Evolutionary conservation across 2,797 vertebrate species (phyloP).

Genomic region (Gambusia yucatana): DNA sequence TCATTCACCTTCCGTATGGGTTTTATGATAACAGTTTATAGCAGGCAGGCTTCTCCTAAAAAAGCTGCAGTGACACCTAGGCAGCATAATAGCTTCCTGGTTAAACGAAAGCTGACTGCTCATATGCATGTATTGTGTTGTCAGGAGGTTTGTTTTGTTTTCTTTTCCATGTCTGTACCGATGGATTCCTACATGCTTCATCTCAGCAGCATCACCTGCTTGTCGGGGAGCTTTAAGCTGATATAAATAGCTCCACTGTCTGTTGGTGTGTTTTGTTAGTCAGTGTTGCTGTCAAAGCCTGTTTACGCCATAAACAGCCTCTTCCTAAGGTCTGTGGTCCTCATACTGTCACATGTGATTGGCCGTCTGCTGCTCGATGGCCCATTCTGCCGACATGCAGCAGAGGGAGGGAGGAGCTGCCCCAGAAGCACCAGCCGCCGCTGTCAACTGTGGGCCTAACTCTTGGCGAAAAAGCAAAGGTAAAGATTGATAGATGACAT

Average conservation of each 20-base stretch:
- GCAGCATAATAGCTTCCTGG: conserved; percentile 41
- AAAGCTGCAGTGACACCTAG: conserved; percentile 39
- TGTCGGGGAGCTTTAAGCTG: conserved; percentile 41
- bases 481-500: conserved; percentile 81
- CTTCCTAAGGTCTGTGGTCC: conserved; percentile 71
- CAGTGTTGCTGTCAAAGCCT: conserved; percentile 78
- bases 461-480: conserved; percentile 59
- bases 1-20: conserved; percentile 70
- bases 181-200: conserved; percentile 55
- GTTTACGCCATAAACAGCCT: conserved; percentile 77
- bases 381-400: conserved; percentile 61
- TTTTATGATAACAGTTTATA: conserved; percentile 50
- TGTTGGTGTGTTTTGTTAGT: conserved; percentile 72
- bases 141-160: conserved; percentile 64
- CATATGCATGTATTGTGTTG: conserved; percentile 51
- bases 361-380: conserved; percentile 65
- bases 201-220: conserved; percentile 70
- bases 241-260: conserved; percentile 78
- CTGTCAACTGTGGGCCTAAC: conserved; percentile 65
- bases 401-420: conserved; percentile 47
- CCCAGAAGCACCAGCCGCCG: conserved; percentile 61
- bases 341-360: conserved; percentile 81
- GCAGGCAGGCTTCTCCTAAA: conserved; percentile 13
- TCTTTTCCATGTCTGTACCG: conserved; percentile 57
- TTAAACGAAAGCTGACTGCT: conserved; percentile 54